Evolutionary conservation across 2,113 vertebrate genomes (phyloP).

Genomic region (Corythornis vintsioides): DNA sequence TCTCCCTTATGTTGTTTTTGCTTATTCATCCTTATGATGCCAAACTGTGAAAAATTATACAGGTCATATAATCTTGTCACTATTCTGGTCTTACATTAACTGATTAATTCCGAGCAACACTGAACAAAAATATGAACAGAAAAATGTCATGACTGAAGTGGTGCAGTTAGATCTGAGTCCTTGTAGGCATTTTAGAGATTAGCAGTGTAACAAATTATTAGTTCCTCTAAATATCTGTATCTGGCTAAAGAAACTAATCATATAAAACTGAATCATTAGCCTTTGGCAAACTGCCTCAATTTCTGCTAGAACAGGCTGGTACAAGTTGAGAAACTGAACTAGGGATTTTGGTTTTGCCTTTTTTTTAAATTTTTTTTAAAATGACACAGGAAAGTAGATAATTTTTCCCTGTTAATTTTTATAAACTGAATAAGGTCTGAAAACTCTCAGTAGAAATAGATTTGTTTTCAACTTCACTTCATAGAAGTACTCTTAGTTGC

Average conservation of each 20-base stretch:
- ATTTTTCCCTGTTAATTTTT: neutral
- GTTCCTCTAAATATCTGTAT: constrained; percentile 19
- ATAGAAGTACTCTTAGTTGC: neutral
- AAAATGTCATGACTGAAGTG: neutral
- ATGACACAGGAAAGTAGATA: neutral
- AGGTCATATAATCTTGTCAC: neutral
- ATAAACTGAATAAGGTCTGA: neutral
- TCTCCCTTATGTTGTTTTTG: constrained; percentile 22
- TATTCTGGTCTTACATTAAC: neutral
- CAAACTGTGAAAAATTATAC: neutral
- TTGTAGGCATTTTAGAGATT: constrained; percentile 4
- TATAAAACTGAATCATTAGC: constrained; percentile 17
- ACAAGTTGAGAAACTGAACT: constrained; percentile 13
- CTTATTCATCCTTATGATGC: neutral
- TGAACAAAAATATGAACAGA: neutral
- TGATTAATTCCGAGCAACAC: neutral
- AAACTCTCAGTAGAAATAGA: neutral
- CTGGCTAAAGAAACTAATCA: constrained; percentile 33
- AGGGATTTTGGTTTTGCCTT: neutral
- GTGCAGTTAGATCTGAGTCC: neutral
- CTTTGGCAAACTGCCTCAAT: constrained; percentile 16
- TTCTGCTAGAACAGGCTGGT: constrained; percentile 16
- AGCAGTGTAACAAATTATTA: constrained; percentile 32
- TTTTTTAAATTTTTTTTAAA: neutral
- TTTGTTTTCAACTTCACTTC: neutral